These are phyloP conservation scores for Fulmarus glacialis DNA, from an alignment of 2,113 vertebrate genomes.

Conservation along the genomic window DNA sequence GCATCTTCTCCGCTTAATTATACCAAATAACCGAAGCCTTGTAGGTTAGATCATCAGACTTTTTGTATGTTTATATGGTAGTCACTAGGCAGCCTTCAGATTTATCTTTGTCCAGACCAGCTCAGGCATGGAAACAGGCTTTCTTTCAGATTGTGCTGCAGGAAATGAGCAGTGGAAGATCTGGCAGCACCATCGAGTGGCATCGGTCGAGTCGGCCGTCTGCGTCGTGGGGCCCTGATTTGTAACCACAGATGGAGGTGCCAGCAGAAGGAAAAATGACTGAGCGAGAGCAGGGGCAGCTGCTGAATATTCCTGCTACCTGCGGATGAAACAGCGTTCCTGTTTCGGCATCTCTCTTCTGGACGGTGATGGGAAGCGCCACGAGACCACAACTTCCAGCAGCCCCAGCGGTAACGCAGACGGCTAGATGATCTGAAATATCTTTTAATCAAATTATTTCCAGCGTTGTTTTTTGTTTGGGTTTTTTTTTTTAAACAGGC, in stretches of 20 bases:
- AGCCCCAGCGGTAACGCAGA: background rate
- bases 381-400: background rate
- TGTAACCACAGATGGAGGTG: background rate
- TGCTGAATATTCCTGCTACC: background rate
- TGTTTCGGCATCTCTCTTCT: background rate
- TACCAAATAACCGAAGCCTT: constrained; percentile 44
- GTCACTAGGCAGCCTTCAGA: constrained; percentile 30
- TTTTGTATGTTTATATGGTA: constrained; percentile 9
- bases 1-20: constrained; percentile 11
- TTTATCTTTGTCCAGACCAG: constrained; percentile 21
- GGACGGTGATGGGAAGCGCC: background rate
- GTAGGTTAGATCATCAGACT: background rate
- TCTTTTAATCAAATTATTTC: background rate
- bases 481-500: background rate
- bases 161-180: constrained; percentile 22
- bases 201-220: rapidly evolving
- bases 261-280: background rate
- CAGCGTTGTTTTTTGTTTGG: background rate
- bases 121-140: constrained; percentile 4
- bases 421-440: background rate
- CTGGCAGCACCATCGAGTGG: background rate
- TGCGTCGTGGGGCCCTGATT: background rate
- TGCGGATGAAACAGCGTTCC: background rate
- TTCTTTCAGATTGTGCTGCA: background rate
- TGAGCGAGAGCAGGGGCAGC: background rate